Evolutionary conservation across 92 coral and sea anemone genomes (phyloP).

Genomic region (Zoanthus gigantus): DNA sequence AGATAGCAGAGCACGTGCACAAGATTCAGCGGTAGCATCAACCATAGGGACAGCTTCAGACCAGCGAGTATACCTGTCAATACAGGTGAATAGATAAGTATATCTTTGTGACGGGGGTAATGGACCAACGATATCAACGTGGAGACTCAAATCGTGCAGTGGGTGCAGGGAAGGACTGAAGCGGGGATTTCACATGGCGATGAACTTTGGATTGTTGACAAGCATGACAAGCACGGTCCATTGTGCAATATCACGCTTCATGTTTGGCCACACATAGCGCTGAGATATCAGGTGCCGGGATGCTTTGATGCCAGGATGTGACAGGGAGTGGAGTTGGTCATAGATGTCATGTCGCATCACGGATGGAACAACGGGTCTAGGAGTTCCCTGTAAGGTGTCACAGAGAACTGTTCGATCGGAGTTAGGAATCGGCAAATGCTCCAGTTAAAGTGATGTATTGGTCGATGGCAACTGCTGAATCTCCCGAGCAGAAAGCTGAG

Average conservation of each 20-base stretch:
- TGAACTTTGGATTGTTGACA: too few species aligned
- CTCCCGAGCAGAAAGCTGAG: conserved; percentile 43
- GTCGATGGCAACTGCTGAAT: conserved; percentile 33
- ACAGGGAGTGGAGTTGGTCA: too few species aligned
- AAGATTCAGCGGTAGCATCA: too few species aligned
- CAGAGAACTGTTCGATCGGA: conserved; percentile 15
- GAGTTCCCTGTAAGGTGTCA: conserved; percentile 56
- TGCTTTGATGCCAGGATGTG: too few species aligned
- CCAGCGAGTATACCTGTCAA: too few species aligned
- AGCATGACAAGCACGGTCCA: neutral
- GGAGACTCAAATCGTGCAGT: conserved; percentile 19
- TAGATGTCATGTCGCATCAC: too few species aligned
- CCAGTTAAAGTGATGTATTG: conserved; percentile 37
- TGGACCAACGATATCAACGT: neutral
- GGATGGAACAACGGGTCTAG: neutral
- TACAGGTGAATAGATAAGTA: conserved; percentile 3
- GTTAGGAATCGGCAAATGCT: conserved; percentile 36
- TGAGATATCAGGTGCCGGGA: too few species aligned
- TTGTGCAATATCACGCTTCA: neutral
- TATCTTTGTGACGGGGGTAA: neutral
- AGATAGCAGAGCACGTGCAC: too few species aligned
- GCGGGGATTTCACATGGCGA: neutral
- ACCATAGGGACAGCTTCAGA: too few species aligned
- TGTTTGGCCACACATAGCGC: too few species aligned
- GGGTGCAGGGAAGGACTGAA: neutral